Evolutionary conservation across 2,797 vertebrate species (phyloP).

Genomic region (Gymnoscopelus braueri): DNA sequence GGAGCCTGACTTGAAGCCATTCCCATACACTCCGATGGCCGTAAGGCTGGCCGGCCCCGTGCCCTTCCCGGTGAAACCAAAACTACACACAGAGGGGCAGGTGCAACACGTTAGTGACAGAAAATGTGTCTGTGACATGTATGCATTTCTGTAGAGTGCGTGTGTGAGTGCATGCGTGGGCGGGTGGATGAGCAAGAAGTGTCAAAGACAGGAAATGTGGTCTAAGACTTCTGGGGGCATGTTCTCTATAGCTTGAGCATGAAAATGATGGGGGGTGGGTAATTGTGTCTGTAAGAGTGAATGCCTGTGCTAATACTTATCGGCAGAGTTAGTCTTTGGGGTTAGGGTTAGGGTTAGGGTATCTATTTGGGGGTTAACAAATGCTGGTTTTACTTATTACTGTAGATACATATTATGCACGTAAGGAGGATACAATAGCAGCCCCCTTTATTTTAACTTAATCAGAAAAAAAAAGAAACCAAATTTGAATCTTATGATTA

Average conservation of each 20-base stretch:
- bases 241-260: not conserved
- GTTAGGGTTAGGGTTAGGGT: too few relatives aligned
- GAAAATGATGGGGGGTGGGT: not conserved
- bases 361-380: too few relatives aligned
- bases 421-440: too few relatives aligned
- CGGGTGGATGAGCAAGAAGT: not conserved
- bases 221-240: not conserved
- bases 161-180: not conserved
- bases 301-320: too few relatives aligned
- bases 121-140: not conserved
- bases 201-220: not conserved
- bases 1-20: slow-evolving; percentile 88
- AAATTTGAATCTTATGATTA: too few relatives aligned
- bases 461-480: too few relatives aligned
- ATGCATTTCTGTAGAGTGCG: not conserved
- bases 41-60: slow-evolving; percentile 71
- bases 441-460: too few relatives aligned
- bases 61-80: slow-evolving; percentile 86
- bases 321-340: too few relatives aligned
- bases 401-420: too few relatives aligned
- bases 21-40: slow-evolving; percentile 85
- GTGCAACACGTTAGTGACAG: not conserved
- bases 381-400: too few relatives aligned
- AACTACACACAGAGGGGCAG: slow-evolving; percentile 68
- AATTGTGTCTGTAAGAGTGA: too few relatives aligned